A percentile compares a stretch with the other conserved stretches of the same genome.
Evolutionary conservation across 2,888 invertebrate species (phyloP).

Genomic region (Dione juno): DNA sequence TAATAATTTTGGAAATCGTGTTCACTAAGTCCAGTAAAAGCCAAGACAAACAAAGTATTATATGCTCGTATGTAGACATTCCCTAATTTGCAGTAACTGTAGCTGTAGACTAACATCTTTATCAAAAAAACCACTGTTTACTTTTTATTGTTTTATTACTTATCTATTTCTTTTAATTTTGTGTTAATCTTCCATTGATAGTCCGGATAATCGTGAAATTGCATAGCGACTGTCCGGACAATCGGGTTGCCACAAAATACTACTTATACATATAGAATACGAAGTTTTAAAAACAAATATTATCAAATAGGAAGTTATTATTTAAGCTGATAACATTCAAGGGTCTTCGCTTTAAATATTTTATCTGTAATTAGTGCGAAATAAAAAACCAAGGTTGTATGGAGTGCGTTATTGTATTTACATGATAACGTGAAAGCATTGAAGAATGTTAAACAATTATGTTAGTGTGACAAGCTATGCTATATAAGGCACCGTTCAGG

Average conservation of each 20-base stretch:
- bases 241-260: neutral
- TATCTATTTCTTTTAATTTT: no score
- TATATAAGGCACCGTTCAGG: neutral
- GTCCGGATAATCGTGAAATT: no score
- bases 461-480: neutral
- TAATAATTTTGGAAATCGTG: no score
- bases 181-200: no score
- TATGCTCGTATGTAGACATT: no score
- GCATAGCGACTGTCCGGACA: no score
- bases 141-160: no score
- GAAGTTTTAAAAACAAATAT: neutral
- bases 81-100: no score
- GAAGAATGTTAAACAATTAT: neutral
- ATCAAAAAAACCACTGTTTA: no score
- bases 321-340: slow-evolving; percentile 3
- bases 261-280: neutral
- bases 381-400: slow-evolving; percentile 1
- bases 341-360: slow-evolving; percentile 7
- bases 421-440: slow-evolving; percentile 6
- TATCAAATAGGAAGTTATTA: slow-evolving; percentile 19
- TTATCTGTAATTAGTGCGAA: slow-evolving; percentile 5
- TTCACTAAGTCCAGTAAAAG: no score
- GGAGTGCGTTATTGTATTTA: neutral
- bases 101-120: no score
- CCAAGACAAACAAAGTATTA: no score